These are phyloP conservation scores for Bucorvus abyssinicus DNA, from an alignment of 2,797 vertebrate species.

Conservation along the genomic window DNA sequence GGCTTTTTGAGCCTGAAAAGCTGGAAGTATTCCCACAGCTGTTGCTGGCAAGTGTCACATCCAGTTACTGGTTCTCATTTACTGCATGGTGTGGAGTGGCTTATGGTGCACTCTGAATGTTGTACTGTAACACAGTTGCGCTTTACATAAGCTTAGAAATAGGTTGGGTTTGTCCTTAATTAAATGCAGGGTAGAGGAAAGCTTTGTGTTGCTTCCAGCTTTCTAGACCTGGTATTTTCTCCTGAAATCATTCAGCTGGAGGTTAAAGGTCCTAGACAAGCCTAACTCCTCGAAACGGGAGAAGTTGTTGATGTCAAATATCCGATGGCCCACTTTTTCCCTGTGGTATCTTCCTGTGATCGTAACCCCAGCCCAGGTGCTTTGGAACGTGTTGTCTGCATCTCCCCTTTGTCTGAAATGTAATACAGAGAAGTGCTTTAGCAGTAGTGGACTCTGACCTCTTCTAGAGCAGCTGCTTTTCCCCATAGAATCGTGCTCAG, in stretches of 20 bases:
- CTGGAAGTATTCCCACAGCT: constrained; percentile 54
- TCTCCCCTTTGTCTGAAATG: neutral
- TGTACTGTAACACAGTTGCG: neutral
- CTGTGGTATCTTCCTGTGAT: neutral
- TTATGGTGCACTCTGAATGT: neutral
- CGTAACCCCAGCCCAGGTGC: neutral
- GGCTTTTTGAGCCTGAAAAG: neutral
- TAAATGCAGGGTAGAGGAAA: neutral
- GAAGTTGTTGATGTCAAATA: neutral
- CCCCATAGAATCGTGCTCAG: neutral
- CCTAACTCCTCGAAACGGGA: neutral
- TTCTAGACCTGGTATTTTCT: neutral
- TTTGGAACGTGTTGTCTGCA: neutral
- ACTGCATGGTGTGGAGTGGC: neutral
- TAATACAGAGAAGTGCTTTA: neutral
- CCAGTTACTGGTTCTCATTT: neutral
- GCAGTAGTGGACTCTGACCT: neutral
- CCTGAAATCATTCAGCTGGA: neutral
- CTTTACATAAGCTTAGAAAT: neutral
- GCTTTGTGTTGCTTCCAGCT: neutral
- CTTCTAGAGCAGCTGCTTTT: neutral
- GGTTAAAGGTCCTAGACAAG: neutral
- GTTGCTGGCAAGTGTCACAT: constrained; percentile 33
- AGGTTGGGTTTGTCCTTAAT: neutral
- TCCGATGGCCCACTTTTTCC: neutral